phyloP scores from a whole-genome alignment of 2,888 invertebrate species.

The Pyrgus malvae region DNA sequence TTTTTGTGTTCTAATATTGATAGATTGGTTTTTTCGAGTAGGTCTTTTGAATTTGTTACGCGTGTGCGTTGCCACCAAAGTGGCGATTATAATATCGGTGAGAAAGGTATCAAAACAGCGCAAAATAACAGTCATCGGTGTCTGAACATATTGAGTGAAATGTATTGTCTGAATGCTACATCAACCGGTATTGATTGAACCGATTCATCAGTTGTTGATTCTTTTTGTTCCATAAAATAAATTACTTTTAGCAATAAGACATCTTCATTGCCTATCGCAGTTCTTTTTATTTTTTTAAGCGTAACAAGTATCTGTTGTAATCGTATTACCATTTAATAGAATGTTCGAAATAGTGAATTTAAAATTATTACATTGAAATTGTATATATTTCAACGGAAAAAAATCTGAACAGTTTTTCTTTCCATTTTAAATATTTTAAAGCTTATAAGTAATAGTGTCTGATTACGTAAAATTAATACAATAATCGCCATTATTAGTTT shows the following conservation, averaged over 20 bases:
- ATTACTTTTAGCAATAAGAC: conserved; percentile 46
- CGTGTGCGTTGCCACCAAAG: conserved; percentile 52
- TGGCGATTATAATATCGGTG: conserved; percentile 60
- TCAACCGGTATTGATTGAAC: conserved; percentile 35
- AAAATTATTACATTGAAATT: too few species aligned
- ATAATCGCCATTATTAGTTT: too few species aligned
- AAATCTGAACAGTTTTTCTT: too few species aligned
- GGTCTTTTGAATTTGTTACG: conserved; percentile 67
- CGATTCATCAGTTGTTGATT: conserved; percentile 49
- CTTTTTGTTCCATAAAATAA: conserved; percentile 48
- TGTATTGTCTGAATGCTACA: conserved; percentile 55
- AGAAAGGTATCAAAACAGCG: conserved; percentile 66
- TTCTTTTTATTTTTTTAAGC: not conserved
- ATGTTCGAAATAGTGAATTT: too few species aligned
- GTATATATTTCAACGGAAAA: too few species aligned
- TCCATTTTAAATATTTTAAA: too few species aligned
- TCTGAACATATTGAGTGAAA: conserved; percentile 62
- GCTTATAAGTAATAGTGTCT: too few species aligned
- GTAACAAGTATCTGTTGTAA: not conserved
- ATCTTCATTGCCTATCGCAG: conserved; percentile 42
- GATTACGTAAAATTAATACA: too few species aligned
- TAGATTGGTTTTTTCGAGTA: conserved; percentile 77
- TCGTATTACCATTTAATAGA: too few species aligned
- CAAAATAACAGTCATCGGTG: conserved; percentile 67
- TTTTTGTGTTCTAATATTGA: conserved; percentile 82